Base-by-base conservation (phyloP, 2,113 vertebrate genomes). In the Argyrosomus japonicus region DNA sequence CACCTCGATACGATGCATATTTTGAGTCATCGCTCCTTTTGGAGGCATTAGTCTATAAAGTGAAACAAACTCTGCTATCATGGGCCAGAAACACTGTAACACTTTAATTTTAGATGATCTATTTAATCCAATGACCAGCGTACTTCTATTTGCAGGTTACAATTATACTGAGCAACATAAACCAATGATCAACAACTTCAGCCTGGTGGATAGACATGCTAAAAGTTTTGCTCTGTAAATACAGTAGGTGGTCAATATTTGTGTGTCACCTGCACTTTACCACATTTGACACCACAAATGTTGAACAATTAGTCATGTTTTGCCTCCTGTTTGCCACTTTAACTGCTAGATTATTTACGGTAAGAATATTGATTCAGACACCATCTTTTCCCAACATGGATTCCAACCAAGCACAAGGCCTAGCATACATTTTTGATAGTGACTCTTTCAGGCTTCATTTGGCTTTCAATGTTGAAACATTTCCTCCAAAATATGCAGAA, bases 401-500 rank as follows among this genome's bases (percentile, higher is more conserved):
- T 25, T 45, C 3, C 60, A 75, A 62, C 50, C 25, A n/a, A 65
- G 23, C 65, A 65, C 19, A 71, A 45, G 8, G 50, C n/a, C 13
- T 69, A n/a, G n/a, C 21, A 48, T 27, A 40, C 10, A 7, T 18
- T 23, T 60, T 18, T 50, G 75, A 76, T 19, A 57, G 51, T 60
- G 61, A 69, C 43, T 54, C n/a, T 70, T 65, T 79, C 5, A 32
- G 27, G n/a, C 48, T 63, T 71, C 3, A 5, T 75, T 81, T 27
- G 15, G 29, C 64, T 61, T 77, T 67, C 19, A 53, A 19, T 23
- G 70, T 75, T 68, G 14, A 48, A 25, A 75, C 43, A 21, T 14
- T 53, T 45, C 36, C 21, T 21, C 50, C 10, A 19, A 64, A 68
- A 62, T 18, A 53, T 19, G 21, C 57, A 68, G n/a, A 62, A 27